Base-by-base conservation (phyloP, 2,797 vertebrate genomes). In the Pagetopsis macropterus region DNA sequence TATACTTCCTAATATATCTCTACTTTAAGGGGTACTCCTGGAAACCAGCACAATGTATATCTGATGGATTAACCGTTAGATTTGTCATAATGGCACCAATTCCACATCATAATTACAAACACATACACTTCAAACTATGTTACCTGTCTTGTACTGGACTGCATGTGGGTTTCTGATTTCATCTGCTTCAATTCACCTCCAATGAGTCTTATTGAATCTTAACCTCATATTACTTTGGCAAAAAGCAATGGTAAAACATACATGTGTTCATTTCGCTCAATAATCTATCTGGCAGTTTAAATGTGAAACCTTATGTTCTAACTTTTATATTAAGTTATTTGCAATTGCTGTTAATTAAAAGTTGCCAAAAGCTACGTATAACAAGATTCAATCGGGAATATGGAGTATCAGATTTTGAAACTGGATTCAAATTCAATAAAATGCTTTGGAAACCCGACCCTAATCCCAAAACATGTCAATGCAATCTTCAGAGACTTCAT, bases 401-500 rank as follows among this genome's bases (percentile, higher is more conserved):
- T 52, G 3, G 1, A 58, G 33, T 10, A 23, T 40, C 21, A 19
- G 19, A 27, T 69, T 65, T 37, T 0, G 1, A 3, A 23, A 23
- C 13, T 33, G 14, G 48, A 65, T 40, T 75, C 11, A 72, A 17
- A 72, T 61, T 70, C 8, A 74, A 9, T 33, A 17, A 49, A 45
- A 21, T 43, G 4, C 16, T 11, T 19, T 14, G 5, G 55, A 46
- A 61, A 44, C 3, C 11, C 19, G 63, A 50, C 40, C 3, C 12
- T 44, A n/a, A 6, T 45, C 11, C 61, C n/a, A 45, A 43, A 17
- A 69, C 51, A 61, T 40, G 21, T 44, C 46, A 79, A 52, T 14
- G 17, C 19, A 68, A 37, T 48, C 55, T 12, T 65, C 37, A 70
- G n/a, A 54, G 68, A 81, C 1, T 45, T 21, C 41, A 69, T 51